Percentiles rank a stretch among this genome's conserved stretches.
These are phyloP conservation scores for Clusia tigrina DNA, from an alignment of 2,888 invertebrate species.

Conservation along the genomic window DNA sequence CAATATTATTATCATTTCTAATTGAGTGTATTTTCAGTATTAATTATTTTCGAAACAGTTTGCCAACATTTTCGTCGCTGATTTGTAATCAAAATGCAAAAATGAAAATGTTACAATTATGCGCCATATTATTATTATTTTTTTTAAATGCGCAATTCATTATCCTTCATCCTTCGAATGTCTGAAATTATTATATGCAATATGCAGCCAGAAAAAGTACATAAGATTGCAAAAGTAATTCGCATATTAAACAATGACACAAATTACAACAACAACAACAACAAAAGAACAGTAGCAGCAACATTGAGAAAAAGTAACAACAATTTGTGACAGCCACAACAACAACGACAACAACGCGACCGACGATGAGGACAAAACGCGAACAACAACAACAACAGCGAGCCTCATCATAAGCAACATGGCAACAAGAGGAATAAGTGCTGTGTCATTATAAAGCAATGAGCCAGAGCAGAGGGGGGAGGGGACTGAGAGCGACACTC, in stretches of 20 bases:
- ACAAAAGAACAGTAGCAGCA: background rate
- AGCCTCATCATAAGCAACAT: background rate
- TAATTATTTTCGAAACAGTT: too few relatives aligned
- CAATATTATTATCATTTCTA: too few relatives aligned
- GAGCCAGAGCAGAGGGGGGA: background rate
- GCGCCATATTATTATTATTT: too few relatives aligned
- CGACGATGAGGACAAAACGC: constrained; percentile 1
- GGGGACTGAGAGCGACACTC: too few relatives aligned
- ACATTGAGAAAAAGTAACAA: too few relatives aligned
- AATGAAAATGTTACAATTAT: too few relatives aligned
- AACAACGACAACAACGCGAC: constrained; percentile 3
- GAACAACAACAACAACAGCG: background rate
- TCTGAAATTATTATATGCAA: background rate
- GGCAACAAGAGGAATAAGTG: constrained; percentile 43
- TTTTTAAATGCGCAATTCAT: background rate
- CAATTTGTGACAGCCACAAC: constrained; percentile 9
- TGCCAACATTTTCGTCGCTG: too few relatives aligned
- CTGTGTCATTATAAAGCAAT: constrained; percentile 26
- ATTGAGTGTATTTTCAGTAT: too few relatives aligned
- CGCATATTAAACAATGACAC: constrained; percentile 5
- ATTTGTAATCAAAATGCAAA: too few relatives aligned
- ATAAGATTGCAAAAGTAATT: background rate
- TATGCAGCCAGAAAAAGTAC: background rate
- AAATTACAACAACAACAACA: constrained; percentile 7
- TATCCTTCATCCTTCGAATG: constrained; percentile 3